Conservation (phyloP, 1,140 invertebrate genomes). For the Trichonephila clavata region DNA sequence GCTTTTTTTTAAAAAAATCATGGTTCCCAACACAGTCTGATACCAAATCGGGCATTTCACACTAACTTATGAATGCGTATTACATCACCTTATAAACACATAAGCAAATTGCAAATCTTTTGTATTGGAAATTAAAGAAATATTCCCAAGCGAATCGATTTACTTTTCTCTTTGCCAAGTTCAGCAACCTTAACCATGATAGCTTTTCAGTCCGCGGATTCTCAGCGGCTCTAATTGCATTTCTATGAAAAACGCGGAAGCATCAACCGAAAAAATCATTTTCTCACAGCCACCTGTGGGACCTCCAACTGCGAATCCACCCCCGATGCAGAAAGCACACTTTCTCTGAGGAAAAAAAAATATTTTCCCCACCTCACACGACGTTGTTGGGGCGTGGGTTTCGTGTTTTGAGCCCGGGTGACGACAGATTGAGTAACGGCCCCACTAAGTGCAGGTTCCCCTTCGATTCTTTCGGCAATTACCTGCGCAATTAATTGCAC, state of each 20-base stretch:
- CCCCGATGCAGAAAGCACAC: neutral
- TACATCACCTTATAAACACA: no score
- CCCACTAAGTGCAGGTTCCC: slow-evolving; percentile 3
- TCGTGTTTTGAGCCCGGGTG: neutral
- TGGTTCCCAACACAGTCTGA: no score
- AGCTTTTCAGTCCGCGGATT: neutral
- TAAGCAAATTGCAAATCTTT: no score
- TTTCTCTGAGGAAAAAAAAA: neutral
- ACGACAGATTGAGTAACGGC: slow-evolving; percentile 59
- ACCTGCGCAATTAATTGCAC: slow-evolving; percentile 60
- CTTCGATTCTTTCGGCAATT: slow-evolving; percentile 14
- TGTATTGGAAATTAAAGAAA: no score
- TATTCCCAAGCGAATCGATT: no score
- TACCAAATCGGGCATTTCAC: no score
- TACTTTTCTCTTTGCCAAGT: no score
- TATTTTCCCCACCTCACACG: slow-evolving; percentile 30
- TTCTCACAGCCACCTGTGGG: slow-evolving; percentile 18
- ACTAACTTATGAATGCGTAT: no score
- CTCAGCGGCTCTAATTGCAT: neutral
- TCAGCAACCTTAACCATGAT: no score
- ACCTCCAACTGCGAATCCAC: neutral
- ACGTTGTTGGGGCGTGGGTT: slow-evolving; percentile 13
- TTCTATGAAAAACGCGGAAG: neutral
- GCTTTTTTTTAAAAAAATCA: no score
- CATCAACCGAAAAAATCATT: neutral